phyloP scores from a whole-genome alignment of 2,888 invertebrate genomes.

The Lymantria monacha region DNA sequence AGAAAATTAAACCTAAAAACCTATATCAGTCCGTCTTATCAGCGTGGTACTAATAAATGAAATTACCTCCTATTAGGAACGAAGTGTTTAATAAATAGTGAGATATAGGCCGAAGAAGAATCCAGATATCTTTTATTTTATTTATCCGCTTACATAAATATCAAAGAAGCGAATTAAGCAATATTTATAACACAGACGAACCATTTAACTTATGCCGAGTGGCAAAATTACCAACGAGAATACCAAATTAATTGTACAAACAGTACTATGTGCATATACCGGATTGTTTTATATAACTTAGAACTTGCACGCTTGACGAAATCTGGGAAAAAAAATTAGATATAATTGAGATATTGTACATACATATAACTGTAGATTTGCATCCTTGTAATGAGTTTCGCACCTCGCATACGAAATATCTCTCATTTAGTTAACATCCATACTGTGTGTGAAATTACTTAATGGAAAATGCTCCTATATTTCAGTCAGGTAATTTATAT shows the following conservation, averaged over 20 bases:
- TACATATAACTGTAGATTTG: conserved; percentile 52
- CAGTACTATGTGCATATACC: conserved; percentile 34
- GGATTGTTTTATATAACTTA: conserved; percentile 42
- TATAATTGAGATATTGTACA: conserved; percentile 68
- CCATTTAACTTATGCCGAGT: conserved; percentile 41
- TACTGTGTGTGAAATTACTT: too few relatives aligned
- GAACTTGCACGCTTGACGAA: conserved; percentile 55
- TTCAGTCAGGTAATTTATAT: too few relatives aligned
- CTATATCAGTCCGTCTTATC: too few relatives aligned
- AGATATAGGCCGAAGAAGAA: too few relatives aligned
- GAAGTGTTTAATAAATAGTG: too few relatives aligned
- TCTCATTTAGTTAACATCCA: conserved; percentile 21
- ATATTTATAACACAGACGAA: conserved; percentile 40
- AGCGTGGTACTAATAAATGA: too few relatives aligned
- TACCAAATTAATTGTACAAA: conserved; percentile 57
- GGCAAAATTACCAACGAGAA: conserved; percentile 42
- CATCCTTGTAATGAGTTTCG: conserved; percentile 58
- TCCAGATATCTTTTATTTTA: too few relatives aligned
- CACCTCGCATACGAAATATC: conserved; percentile 60
- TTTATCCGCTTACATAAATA: too few relatives aligned
- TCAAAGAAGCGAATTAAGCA: conserved; percentile 22
- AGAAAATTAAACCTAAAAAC: too few relatives aligned
- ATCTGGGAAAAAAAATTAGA: conserved; percentile 68
- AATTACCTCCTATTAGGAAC: too few relatives aligned
- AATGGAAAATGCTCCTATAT: too few relatives aligned